phyloP scores from a whole-genome alignment of 2,888 invertebrate species.

The Mythimna lalbum region DNA sequence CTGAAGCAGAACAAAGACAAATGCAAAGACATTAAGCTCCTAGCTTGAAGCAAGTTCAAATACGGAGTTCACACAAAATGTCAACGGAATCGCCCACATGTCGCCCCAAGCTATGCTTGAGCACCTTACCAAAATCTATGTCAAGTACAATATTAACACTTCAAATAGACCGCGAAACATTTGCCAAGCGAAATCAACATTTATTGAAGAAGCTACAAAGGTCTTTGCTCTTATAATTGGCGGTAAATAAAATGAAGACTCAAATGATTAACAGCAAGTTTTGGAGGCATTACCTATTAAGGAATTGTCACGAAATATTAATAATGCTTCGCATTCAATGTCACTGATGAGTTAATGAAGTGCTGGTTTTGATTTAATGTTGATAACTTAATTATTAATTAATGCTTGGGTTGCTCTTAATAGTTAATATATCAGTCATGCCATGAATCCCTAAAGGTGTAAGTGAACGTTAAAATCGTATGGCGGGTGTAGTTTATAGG shows the following conservation, averaged over 20 bases:
- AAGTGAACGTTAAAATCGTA: not conserved
- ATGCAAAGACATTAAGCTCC: constrained; percentile 45
- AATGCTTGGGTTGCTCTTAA: constrained; percentile 9
- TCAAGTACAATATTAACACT: constrained; percentile 73
- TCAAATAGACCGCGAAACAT: constrained; percentile 10
- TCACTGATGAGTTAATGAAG: constrained; percentile 49
- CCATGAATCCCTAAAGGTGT: not conserved
- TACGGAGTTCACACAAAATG: constrained; percentile 65
- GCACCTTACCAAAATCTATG: constrained; percentile 75
- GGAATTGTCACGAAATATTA: constrained; percentile 73
- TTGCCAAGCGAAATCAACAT: constrained; percentile 31
- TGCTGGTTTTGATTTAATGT: constrained; percentile 36
- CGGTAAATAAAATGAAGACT: constrained; percentile 36
- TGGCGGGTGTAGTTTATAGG: not conserved
- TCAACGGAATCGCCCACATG: constrained; percentile 75
- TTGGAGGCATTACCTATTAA: constrained; percentile 67
- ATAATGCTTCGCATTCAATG: constrained; percentile 54
- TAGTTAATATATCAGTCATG: constrained; percentile 11
- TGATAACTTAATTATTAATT: constrained; percentile 49
- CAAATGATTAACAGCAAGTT: constrained; percentile 64
- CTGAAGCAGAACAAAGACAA: constrained; percentile 40
- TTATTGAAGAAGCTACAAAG: constrained; percentile 26
- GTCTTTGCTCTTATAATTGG: not conserved
- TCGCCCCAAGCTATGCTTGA: constrained; percentile 69
- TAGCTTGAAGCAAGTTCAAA: constrained; percentile 62